phyloP scores from a whole-genome alignment of 1,140 invertebrate species.

The Cryptotermes secundus region DNA sequence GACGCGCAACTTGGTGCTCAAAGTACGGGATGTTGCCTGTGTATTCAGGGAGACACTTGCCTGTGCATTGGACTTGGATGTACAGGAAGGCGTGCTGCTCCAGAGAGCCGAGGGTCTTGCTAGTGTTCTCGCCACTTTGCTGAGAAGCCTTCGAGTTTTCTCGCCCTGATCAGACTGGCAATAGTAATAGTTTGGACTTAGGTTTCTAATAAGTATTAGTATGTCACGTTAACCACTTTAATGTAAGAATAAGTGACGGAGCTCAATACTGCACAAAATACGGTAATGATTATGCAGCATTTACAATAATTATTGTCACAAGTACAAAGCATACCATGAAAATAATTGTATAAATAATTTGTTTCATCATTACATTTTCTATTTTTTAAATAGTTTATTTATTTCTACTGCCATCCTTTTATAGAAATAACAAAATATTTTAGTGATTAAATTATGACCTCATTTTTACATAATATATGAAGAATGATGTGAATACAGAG shows the following conservation, averaged over 20 bases:
- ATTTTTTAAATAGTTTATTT: constrained; percentile 8
- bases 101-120: constrained; percentile 77
- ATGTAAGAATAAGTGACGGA: no score
- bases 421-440: constrained; percentile 7
- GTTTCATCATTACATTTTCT: background rate
- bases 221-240: no score
- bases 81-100: constrained; percentile 55
- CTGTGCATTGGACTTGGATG: constrained; percentile 48
- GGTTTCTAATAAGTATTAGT: no score
- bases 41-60: constrained; percentile 69
- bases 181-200: no score
- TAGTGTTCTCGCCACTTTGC: constrained; percentile 73
- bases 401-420: constrained; percentile 16
- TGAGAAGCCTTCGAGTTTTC: constrained; percentile 79
- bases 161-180: constrained; percentile 54
- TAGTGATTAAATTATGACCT: background rate
- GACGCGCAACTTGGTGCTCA: constrained; percentile 74
- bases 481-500: background rate
- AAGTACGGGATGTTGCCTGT: constrained; percentile 77
- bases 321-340: background rate
- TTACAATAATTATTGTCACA: background rate
- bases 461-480: background rate
- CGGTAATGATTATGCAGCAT: background rate
- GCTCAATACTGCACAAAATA: background rate
- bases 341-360: background rate